A percentile compares a stretch with the other conserved stretches of the same genome.
Evolutionary conservation across 2,113 vertebrate genomes (phyloP).

Genomic region (Eudyptes chrysolophus): DNA sequence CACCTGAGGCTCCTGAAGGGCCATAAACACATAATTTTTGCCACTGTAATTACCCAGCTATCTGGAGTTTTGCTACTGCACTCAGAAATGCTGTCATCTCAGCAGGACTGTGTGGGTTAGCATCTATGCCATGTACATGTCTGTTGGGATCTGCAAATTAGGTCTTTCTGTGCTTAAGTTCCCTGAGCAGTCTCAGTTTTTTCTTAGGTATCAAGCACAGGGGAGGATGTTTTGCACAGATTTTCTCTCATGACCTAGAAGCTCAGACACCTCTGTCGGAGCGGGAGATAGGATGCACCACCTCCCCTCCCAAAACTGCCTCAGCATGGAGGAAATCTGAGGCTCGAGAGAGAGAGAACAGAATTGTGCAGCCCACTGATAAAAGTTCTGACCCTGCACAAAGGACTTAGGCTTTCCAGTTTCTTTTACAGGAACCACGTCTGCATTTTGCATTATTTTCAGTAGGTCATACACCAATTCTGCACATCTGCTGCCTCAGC

Average conservation of each 20-base stretch:
- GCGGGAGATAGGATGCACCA: not conserved
- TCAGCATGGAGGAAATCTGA: not conserved
- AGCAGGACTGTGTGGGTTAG: conserved; percentile 33
- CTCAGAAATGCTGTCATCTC: conserved; percentile 39
- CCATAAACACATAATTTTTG: conserved; percentile 24
- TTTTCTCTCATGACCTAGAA: not conserved
- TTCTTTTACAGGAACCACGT: not conserved
- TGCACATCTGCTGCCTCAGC: not conserved
- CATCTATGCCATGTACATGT: not conserved
- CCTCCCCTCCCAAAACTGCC: not conserved
- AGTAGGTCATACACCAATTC: not conserved
- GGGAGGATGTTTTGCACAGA: not conserved
- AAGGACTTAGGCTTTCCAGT: not conserved
- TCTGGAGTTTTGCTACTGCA: conserved; percentile 19
- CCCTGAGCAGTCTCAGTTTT: not conserved
- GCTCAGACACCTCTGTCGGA: not conserved
- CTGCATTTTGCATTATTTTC: not conserved
- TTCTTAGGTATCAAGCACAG: not conserved
- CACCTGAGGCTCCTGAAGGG: conserved; percentile 42
- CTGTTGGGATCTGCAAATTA: conserved; percentile 62
- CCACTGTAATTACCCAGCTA: conserved; percentile 53
- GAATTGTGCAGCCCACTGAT: not conserved
- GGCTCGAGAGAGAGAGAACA: not conserved
- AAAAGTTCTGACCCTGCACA: not conserved
- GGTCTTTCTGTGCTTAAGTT: not conserved